Evolutionary conservation across 2,797 vertebrate genomes (phyloP), one percentile per base, ranked within the genome.

Genomic region (Aphelocoma californica): DNA sequence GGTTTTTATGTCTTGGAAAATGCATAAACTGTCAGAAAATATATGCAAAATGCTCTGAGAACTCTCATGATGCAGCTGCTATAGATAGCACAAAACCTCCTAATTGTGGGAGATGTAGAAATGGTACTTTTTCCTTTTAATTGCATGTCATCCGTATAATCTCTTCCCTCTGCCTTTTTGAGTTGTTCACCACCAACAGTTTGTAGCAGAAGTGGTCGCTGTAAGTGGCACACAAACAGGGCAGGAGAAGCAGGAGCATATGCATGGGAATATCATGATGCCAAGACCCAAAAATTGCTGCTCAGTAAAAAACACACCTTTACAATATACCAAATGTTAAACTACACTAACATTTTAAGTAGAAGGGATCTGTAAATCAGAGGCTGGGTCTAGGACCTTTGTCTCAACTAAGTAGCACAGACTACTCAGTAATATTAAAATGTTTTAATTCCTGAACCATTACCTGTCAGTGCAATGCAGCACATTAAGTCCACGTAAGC

Each of bases 11-110:
- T 56, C 66, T 83, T 56, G 53, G 58, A 91, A 92, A 97, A 92
- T 53, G 72, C 73, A 53, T 51, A 95, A 95, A 93, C 90, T 95
- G 72, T 67, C 65, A 92, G 72, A 67, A 94, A 97, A 95, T 84
- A 4, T 54, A 29, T 42, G 62, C 90, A 92, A 82, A 93, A 92
- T 73, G 32, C 81, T 94, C 70, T 66, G 54, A 65, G 62, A 79
- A 70, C 69, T 82, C 82, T 96, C 61, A 67, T 7, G 21, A 36
- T 4, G 2, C 53, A 93, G 69, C 77, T 88, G 38, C 75, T 56
- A 20, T 20, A 70, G 64, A 60, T 6, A 84, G 58, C 54, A 74
- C 7, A 23, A 32, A 71, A 80, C 66, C 21, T 69, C 72, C n/a
- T 88, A 67, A 81, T 64, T 91, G 48, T 31, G 60, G 56, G 38